Evolutionary conservation across 2,888 invertebrate species (phyloP).

Genomic region (Dasypolia templi): DNA sequence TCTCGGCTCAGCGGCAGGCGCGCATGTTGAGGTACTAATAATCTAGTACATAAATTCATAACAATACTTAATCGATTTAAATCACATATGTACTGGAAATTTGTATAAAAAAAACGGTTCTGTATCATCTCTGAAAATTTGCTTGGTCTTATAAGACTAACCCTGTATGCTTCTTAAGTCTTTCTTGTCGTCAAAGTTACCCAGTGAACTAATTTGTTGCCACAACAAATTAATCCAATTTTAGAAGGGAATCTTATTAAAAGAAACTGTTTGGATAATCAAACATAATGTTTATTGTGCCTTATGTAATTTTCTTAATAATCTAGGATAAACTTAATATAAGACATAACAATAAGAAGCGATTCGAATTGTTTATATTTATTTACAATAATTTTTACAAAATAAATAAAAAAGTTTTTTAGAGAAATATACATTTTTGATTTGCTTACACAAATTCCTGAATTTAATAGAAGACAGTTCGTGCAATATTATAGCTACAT

Average conservation of each 20-base stretch:
- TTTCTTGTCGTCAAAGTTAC: neutral
- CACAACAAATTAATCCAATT: neutral
- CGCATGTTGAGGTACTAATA: no score
- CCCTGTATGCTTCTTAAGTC: neutral
- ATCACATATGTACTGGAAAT: no score
- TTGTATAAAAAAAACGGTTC: no score
- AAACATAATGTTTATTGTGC: constrained; percentile 22
- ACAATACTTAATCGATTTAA: no score
- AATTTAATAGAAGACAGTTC: neutral
- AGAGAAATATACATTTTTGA: constrained; percentile 16
- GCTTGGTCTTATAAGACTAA: no score
- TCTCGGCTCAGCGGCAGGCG: no score
- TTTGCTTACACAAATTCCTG: constrained; percentile 9
- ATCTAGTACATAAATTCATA: no score
- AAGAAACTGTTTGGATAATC: neutral
- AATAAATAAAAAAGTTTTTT: constrained; percentile 47
- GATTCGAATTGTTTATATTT: constrained; percentile 46
- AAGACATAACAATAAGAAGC: constrained; percentile 33
- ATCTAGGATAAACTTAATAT: constrained; percentile 32
- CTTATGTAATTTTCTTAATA: constrained; percentile 39
- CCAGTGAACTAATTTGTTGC: neutral
- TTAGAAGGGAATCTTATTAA: neutral
- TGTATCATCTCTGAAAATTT: no score
- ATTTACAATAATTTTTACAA: constrained; percentile 53
- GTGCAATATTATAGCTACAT: neutral